Conservation (phyloP, 2,113 vertebrate species). For the Xiphias gladius region DNA sequence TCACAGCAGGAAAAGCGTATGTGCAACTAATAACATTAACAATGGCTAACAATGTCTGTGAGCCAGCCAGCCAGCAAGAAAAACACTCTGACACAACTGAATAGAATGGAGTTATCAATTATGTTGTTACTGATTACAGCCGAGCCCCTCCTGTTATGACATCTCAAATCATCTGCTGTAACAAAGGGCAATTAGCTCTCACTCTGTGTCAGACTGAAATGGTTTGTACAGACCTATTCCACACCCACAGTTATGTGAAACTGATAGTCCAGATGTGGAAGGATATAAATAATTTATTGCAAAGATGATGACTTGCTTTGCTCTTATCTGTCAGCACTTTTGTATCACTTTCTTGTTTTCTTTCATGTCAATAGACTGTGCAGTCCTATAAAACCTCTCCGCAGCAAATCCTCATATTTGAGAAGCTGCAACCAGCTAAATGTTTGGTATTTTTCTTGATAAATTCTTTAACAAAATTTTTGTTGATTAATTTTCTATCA, state of each 20-base stretch:
- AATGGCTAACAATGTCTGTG: background rate
- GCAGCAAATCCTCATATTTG: too few species aligned
- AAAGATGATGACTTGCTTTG: background rate
- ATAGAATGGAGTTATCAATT: conserved; percentile 9
- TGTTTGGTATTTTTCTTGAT: too few species aligned
- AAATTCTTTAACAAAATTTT: too few species aligned
- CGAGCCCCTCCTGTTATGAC: background rate
- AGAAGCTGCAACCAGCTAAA: too few species aligned
- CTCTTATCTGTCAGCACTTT: background rate
- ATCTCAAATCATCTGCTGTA: background rate
- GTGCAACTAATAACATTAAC: background rate
- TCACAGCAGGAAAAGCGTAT: background rate
- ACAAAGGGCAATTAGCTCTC: background rate
- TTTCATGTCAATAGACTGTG: too few species aligned
- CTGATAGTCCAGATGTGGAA: background rate
- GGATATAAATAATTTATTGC: background rate
- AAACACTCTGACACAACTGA: background rate
- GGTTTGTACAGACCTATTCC: background rate
- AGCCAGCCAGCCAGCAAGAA: background rate
- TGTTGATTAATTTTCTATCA: too few species aligned
- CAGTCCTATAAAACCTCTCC: too few species aligned
- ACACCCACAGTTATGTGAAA: background rate
- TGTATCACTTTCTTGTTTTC: too few species aligned
- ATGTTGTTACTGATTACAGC: conserved; percentile 5
- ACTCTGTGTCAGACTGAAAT: background rate